Percentiles rank a stretch among this genome's conserved stretches.
Evolutionary conservation across 2,797 vertebrate species (phyloP).

Genomic region (Rhabdomys pumilio): DNA sequence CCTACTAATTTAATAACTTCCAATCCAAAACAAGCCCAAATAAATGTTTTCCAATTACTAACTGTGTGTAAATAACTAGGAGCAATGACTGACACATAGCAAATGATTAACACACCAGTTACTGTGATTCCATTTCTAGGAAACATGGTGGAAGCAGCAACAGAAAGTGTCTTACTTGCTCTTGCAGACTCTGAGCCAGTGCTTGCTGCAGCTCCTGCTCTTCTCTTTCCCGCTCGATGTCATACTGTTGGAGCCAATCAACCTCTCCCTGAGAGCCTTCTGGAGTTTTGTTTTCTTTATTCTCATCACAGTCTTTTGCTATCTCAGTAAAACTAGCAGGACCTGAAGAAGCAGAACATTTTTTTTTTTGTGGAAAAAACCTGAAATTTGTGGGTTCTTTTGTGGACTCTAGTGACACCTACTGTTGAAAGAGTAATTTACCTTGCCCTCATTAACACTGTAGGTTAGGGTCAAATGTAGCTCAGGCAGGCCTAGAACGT

Average conservation of each 20-base stretch:
- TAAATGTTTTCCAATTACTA: background rate
- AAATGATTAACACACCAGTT: background rate
- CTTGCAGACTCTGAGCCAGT: constrained; percentile 98
- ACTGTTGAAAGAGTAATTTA: constrained; percentile 75
- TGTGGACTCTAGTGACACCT: constrained; percentile 85
- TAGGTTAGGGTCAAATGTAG: background rate
- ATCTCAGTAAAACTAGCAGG: constrained; percentile 91
- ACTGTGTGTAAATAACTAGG: background rate
- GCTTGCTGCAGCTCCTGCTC: constrained; percentile 99
- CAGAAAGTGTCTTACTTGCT: constrained; percentile 92
- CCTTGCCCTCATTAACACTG: background rate
- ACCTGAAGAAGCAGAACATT: constrained; percentile 86
- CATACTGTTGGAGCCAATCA: constrained; percentile 98
- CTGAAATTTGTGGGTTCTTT: constrained; percentile 70
- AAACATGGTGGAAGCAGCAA: background rate
- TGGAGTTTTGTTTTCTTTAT: constrained; percentile 99
- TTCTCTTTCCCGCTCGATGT: constrained; percentile 96
- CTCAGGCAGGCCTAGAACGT: background rate
- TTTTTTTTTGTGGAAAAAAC: constrained; percentile 65
- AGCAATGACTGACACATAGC: constrained; percentile 3
- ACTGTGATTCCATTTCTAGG: background rate
- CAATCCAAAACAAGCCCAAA: constrained; percentile 39
- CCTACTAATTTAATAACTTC: constrained; percentile 8
- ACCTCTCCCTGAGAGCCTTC: constrained; percentile 94
- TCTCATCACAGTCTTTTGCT: constrained; percentile 97